Base-by-base conservation (phyloP, 2,797 vertebrate species). In the Sardinella longiceps region DNA sequence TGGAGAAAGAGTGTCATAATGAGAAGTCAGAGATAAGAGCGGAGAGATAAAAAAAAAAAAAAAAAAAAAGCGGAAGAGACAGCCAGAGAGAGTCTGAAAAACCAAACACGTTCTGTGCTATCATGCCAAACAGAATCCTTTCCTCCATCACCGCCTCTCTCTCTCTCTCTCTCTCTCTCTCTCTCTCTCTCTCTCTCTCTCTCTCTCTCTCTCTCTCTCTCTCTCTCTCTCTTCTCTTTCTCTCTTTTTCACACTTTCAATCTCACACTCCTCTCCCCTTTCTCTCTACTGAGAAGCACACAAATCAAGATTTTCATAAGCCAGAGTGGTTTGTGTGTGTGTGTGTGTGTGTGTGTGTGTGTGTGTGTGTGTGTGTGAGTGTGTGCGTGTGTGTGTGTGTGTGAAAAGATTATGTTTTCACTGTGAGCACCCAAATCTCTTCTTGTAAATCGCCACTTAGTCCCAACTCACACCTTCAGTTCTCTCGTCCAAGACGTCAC, bases 221-320 rank as follows among this genome's bases (percentile, higher is more conserved):
- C n/a, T 30, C 5, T 66, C n/a, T 66, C n/a, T 30, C 9, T 12
- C 60, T n/a, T n/a, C n/a, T 66, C 25, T 70, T 12, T 63, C 63
- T 25, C 63, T 70, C 33, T 23, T 5, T 15, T 33, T 70, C 28
- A 6, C 33, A 33, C 30, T 70, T 37, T 70, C 30, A 33, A 30
- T 30, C 63, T 70, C 63, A 18, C 30, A 28, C 66, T 66, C 3
- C 14, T 4, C 28, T 25, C 28, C 66, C 33, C 1, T 14, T 12
- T 37, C 66, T 70, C 66, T 70, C 66, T 37, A 7, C 37, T 20
- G 37, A 7, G 37, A 43, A 77, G 43, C 37, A 43, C 33, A 23
- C 70, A 77, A 43, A 20, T 70, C 28, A 70, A 77, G 56, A 91
- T 85, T 86, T 82, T 23, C 70, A 5, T 43, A 15, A 50, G 33